Evolutionary conservation across 2,113 vertebrate species (phyloP).

Genomic region (Thomomys bottae): DNA sequence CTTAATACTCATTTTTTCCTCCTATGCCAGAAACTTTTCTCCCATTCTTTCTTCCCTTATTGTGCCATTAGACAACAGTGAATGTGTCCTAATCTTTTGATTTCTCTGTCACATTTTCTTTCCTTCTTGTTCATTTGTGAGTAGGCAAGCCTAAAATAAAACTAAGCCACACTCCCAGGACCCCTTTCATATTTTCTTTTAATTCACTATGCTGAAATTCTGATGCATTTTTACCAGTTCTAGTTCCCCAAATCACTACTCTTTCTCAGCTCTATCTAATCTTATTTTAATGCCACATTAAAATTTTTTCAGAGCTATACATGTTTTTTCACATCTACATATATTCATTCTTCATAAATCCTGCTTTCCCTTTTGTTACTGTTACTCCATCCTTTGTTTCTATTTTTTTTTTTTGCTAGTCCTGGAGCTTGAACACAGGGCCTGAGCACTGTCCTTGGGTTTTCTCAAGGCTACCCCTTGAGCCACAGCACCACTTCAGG

Average conservation of each 20-base stretch:
- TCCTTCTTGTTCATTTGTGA: neutral
- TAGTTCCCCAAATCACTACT: neutral
- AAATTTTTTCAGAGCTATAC: neutral
- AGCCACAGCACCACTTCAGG: too few species aligned
- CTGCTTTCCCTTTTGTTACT: neutral
- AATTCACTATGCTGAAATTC: neutral
- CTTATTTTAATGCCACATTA: neutral
- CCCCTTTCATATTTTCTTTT: slow-evolving; percentile 36
- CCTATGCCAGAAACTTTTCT: neutral
- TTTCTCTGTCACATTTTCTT: slow-evolving; percentile 30
- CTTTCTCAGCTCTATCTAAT: neutral
- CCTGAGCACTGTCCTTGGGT: too few species aligned
- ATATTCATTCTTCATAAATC: neutral
- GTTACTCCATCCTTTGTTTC: too few species aligned
- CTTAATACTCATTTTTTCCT: neutral
- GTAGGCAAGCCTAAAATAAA: too few species aligned
- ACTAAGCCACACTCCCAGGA: too few species aligned
- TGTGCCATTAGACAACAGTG: neutral
- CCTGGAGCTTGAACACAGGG: too few species aligned
- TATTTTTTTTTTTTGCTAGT: too few species aligned
- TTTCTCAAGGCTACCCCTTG: too few species aligned
- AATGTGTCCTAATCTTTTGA: neutral
- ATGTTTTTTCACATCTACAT: neutral
- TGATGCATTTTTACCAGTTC: neutral
- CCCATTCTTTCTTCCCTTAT: neutral